Conservation (phyloP, 2,113 vertebrate species). For the Prionailurus bengalensis region DNA sequence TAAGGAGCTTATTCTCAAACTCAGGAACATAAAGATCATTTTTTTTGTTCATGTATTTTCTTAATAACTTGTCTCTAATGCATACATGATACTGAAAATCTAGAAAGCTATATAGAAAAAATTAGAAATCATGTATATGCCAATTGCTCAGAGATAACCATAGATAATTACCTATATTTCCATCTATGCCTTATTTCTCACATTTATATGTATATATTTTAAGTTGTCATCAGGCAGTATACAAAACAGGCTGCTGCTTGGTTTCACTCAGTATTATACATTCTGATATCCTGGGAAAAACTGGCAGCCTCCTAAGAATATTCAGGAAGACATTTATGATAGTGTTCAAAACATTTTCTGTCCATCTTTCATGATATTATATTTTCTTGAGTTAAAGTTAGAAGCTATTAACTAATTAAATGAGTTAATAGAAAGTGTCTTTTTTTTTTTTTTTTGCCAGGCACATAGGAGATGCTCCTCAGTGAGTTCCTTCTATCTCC, state of each 20-base stretch:
- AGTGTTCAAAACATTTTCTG: not conserved
- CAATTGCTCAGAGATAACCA: not conserved
- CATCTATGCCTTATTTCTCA: not conserved
- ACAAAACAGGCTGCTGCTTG: not conserved
- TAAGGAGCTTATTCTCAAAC: not conserved
- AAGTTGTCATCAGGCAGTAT: not conserved
- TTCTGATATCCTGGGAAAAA: not conserved
- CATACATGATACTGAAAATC: not conserved
- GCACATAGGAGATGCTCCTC: not conserved
- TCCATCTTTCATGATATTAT: not conserved
- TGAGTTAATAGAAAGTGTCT: not conserved
- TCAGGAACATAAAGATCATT: not conserved
- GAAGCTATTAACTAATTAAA: not conserved
- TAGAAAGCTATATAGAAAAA: not conserved
- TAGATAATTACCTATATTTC: not conserved
- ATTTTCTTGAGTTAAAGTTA: slow-evolving; percentile 52
- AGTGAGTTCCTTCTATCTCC: not conserved
- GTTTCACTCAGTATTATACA: not conserved
- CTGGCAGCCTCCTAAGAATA: not conserved
- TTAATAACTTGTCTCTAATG: not conserved
- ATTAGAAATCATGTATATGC: not conserved
- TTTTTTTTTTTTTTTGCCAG: not conserved
- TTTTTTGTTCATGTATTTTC: not conserved
- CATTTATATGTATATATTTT: not conserved
- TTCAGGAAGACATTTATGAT: not conserved